Percentiles rank a stretch among this genome's conserved stretches.
phyloP scores from a whole-genome alignment of 2,888 invertebrate genomes.

The Glomeris marginata region DNA sequence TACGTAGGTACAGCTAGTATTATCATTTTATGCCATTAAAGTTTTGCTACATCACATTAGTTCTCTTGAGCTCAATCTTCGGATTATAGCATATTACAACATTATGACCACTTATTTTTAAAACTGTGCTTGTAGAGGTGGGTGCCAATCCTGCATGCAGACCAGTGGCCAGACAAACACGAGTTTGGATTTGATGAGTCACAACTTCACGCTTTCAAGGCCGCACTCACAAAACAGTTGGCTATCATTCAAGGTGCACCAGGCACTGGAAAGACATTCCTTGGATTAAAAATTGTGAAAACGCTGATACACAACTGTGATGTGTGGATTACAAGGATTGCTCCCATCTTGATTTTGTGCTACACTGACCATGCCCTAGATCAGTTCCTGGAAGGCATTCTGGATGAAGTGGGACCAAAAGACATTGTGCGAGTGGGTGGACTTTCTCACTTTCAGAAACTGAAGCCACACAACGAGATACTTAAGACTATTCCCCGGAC shows the following conservation, averaged over 20 bases:
- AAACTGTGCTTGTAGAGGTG: too few relatives aligned
- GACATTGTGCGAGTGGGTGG: slow-evolving; percentile 53
- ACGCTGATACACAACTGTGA: slow-evolving; percentile 44
- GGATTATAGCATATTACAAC: too few relatives aligned
- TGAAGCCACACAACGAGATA: slow-evolving; percentile 40
- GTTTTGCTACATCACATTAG: too few relatives aligned
- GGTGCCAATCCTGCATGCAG: too few relatives aligned
- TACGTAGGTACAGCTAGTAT: too few relatives aligned
- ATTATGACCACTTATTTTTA: too few relatives aligned
- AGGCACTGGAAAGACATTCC: slow-evolving; percentile 70
- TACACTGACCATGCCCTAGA: slow-evolving; percentile 77
- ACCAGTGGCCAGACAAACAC: slow-evolving; percentile 21
- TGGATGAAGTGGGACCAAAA: slow-evolving; percentile 35
- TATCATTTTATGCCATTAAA: too few relatives aligned
- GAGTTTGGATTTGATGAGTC: slow-evolving; percentile 43
- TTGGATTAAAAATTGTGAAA: slow-evolving; percentile 58
- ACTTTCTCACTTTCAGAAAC: slow-evolving; percentile 43
- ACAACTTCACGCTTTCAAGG: slow-evolving; percentile 49
- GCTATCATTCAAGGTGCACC: slow-evolving; percentile 58
- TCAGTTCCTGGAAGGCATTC: slow-evolving; percentile 60
- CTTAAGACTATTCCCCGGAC: too few relatives aligned
- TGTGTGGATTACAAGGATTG: slow-evolving; percentile 25
- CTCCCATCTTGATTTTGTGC: slow-evolving; percentile 58
- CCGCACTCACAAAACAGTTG: slow-evolving; percentile 53
- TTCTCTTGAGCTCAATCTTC: too few relatives aligned